phyloP scores from a whole-genome alignment of 2,797 vertebrate species.

The Phalloptychus januarius region DNA sequence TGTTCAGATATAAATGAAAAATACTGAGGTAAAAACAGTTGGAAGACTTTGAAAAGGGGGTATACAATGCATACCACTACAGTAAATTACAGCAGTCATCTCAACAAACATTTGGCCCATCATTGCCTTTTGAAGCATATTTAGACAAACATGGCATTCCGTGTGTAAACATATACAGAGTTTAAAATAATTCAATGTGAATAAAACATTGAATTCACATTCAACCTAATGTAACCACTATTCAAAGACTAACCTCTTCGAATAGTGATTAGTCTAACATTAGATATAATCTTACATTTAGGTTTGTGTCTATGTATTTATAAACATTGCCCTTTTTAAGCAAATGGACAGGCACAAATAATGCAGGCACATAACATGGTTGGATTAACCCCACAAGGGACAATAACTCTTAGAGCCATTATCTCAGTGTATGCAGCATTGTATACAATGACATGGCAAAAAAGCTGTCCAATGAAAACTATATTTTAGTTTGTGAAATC shows the following conservation, averaged over 20 bases:
- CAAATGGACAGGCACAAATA: constrained; percentile 66
- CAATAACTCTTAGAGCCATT: constrained; percentile 56
- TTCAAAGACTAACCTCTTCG: too few species aligned
- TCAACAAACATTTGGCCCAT: constrained; percentile 45
- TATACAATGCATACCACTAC: neutral
- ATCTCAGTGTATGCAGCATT: constrained; percentile 38
- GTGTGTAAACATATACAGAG: constrained; percentile 62
- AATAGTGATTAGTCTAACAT: neutral
- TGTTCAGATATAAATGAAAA: constrained; percentile 23
- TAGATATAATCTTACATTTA: constrained; percentile 14
- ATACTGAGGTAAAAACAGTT: constrained; percentile 14
- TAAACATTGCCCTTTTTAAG: constrained; percentile 40
- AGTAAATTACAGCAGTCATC: constrained; percentile 25
- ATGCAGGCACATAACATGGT: constrained; percentile 69
- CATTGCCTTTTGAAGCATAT: constrained; percentile 30
- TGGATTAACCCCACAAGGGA: constrained; percentile 74
- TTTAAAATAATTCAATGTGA: constrained; percentile 20
- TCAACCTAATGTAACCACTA: too few species aligned
- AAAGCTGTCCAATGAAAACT: constrained; percentile 15
- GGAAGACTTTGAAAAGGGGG: constrained; percentile 21
- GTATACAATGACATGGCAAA: constrained; percentile 30
- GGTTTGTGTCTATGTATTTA: constrained; percentile 20
- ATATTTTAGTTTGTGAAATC: constrained; percentile 58
- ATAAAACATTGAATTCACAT: constrained; percentile 4
- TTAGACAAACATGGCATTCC: constrained; percentile 33